A percentile compares a stretch with the other conserved stretches of the same genome.
phyloP scores from a whole-genome alignment of 2,113 vertebrate species.

The Mola mola region DNA sequence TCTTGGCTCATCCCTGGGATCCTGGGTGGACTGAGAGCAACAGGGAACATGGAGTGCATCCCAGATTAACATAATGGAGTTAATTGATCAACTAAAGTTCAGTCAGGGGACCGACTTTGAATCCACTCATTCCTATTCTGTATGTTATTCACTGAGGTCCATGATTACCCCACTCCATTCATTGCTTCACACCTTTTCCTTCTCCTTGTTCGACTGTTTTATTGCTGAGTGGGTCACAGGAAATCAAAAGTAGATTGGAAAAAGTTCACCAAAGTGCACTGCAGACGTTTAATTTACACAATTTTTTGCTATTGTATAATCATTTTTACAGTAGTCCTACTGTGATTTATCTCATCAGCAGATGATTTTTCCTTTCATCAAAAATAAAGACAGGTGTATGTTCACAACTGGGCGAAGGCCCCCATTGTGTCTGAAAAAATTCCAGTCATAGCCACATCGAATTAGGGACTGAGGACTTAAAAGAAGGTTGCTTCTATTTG shows the following conservation, averaged over 20 bases:
- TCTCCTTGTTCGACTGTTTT: constrained; percentile 28
- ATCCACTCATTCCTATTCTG: constrained; percentile 48
- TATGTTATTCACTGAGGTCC: constrained; percentile 46
- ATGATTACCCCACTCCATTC: constrained; percentile 61
- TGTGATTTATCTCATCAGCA: too few species aligned
- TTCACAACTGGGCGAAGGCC: too few species aligned
- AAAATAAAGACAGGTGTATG: too few species aligned
- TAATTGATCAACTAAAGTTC: constrained; percentile 72
- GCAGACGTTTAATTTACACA: too few species aligned
- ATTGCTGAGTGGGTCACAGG: constrained; percentile 15
- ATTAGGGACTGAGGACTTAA: too few species aligned
- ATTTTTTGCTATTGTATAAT: too few species aligned
- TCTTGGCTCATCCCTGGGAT: constrained; percentile 50
- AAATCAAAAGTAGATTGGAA: not conserved
- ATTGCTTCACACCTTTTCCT: constrained; percentile 45
- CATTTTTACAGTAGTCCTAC: too few species aligned
- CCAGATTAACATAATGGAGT: constrained; percentile 75
- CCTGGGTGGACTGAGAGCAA: constrained; percentile 60
- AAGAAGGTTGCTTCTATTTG: too few species aligned
- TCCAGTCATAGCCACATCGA: too few species aligned
- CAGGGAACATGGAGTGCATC: constrained; percentile 72
- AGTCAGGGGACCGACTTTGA: constrained; percentile 52
- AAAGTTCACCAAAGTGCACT: too few species aligned
- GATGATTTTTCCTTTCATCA: too few species aligned
- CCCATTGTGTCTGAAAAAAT: too few species aligned